Conservation (phyloP, 23 tunicate species). For the Botrylloides violaceus region DNA sequence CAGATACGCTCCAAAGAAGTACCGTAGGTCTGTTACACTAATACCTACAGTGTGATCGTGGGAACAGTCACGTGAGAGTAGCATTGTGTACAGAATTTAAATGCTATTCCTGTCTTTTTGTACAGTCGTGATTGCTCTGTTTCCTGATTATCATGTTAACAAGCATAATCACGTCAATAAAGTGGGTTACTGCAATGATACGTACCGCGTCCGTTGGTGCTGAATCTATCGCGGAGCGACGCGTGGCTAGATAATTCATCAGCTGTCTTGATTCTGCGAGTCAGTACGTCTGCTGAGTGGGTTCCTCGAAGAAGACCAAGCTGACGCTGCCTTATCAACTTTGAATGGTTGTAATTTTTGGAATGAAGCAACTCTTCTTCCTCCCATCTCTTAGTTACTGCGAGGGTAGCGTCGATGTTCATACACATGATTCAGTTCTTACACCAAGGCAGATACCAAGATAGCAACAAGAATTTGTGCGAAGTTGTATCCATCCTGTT, state of each 20-base stretch:
- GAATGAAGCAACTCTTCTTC: neutral
- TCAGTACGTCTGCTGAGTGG: constrained; percentile 5
- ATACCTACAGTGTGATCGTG: no score
- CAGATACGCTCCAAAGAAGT: no score
- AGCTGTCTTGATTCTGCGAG: constrained; percentile 3
- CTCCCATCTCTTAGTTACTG: neutral
- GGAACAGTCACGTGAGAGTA: no score
- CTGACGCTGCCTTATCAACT: neutral
- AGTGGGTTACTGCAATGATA: no score
- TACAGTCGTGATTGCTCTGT: no score
- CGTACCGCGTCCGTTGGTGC: neutral
- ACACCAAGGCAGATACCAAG: neutral
- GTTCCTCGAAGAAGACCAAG: constrained; percentile 3
- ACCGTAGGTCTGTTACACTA: no score
- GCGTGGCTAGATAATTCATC: neutral
- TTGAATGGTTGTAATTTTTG: neutral
- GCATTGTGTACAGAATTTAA: no score
- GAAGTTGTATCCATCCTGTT: no score
- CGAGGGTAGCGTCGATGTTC: constrained; percentile 1
- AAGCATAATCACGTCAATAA: no score
- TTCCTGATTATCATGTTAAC: no score
- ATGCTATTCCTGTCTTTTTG: no score
- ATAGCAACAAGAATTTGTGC: no score
- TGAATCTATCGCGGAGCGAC: neutral
- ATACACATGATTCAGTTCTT: constrained; percentile 8